Conservation (phyloP, 2,113 vertebrate species). For the Melanocharis versteri region DNA sequence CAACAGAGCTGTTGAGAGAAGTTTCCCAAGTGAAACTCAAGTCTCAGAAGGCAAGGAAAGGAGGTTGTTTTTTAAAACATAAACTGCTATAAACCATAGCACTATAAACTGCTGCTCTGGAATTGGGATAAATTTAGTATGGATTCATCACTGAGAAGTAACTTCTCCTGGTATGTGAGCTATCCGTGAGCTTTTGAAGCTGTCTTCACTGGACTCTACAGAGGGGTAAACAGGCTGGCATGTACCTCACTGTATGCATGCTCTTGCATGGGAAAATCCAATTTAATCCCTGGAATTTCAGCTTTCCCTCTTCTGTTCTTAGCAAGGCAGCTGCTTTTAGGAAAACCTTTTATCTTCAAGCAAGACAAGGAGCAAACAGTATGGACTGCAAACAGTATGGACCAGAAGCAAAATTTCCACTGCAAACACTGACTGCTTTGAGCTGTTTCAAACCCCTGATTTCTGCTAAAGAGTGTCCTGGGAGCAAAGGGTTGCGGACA, state of each 20-base stretch:
- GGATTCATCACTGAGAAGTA: not conserved
- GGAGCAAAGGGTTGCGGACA: not conserved
- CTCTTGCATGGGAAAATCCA: slow-evolving; percentile 24
- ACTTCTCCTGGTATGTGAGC: not conserved
- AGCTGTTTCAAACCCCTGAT: not conserved
- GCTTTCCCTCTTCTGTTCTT: not conserved
- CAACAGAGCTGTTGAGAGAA: not conserved
- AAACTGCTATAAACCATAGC: not conserved
- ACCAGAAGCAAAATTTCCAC: not conserved
- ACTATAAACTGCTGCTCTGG: not conserved
- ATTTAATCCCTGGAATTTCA: not conserved
- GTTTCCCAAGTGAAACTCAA: slow-evolving; percentile 50
- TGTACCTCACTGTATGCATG: not conserved
- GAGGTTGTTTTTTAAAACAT: not conserved
- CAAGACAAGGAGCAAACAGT: not conserved
- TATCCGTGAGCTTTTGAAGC: not conserved
- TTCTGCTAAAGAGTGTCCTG: not conserved
- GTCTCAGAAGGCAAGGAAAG: not conserved
- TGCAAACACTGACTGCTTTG: not conserved
- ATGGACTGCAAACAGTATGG: not conserved
- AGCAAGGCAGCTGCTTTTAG: not conserved
- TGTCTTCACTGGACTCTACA: not conserved
- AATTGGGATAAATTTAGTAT: slow-evolving; percentile 24
- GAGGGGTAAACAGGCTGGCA: not conserved
- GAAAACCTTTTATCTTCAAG: not conserved